Conservation (phyloP, 1,140 invertebrate species). For the Drosophila kanapiae region DNA sequence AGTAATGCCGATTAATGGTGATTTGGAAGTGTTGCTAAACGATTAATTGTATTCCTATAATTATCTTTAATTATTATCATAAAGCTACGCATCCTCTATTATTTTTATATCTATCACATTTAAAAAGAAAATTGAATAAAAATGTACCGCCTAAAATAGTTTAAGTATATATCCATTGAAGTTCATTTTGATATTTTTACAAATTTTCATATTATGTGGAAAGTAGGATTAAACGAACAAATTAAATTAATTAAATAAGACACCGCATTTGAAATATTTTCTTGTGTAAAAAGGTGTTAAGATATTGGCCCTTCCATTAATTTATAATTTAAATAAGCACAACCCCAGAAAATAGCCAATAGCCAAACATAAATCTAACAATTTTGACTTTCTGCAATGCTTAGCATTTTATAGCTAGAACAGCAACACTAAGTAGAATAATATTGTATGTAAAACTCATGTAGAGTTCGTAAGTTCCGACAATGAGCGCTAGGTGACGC, state of each 20-base stretch:
- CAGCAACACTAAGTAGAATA: not conserved
- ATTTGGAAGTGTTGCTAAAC: not conserved
- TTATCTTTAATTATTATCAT: not conserved
- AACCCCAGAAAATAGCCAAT: no score
- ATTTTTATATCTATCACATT: no score
- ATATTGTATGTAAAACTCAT: not conserved
- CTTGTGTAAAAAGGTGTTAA: not conserved
- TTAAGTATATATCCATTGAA: not conserved
- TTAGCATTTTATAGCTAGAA: not conserved
- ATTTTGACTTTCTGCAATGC: no score
- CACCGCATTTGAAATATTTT: no score
- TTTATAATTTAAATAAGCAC: not conserved
- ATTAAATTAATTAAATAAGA: no score
- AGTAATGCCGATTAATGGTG: not conserved
- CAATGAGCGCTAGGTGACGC: slow-evolving; percentile 2
- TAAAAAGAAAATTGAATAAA: no score
- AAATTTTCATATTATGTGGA: no score
- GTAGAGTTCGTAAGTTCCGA: not conserved
- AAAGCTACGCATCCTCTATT: not conserved
- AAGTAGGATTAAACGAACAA: no score
- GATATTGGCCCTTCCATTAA: not conserved
- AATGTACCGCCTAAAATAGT: no score
- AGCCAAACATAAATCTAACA: no score
- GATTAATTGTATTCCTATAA: not conserved
- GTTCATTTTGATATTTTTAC: no score